Evolutionary conservation across 2,888 invertebrate genomes (phyloP).

Genomic region (Noctua fimbriata): DNA sequence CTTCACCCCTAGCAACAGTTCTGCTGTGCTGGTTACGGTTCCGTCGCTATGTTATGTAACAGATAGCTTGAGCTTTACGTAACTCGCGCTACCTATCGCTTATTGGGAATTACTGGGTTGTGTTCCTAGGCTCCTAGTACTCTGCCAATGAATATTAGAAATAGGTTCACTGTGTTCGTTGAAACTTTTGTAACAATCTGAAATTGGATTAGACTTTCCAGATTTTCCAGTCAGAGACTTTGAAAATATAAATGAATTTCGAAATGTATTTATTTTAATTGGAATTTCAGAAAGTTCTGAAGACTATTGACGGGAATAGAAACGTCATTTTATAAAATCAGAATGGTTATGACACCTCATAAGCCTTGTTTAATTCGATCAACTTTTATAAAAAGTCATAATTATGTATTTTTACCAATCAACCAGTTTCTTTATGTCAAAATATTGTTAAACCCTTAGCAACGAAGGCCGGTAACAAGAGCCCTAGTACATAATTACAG

Average conservation of each 20-base stretch:
- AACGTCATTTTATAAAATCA: background rate
- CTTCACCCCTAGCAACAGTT: background rate
- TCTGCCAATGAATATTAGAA: background rate
- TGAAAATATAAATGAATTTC: slow-evolving; percentile 4
- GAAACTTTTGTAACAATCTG: slow-evolving; percentile 8
- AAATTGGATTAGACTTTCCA: slow-evolving; percentile 13
- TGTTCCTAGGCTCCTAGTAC: slow-evolving; percentile 1
- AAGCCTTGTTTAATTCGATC: background rate
- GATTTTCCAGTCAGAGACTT: background rate
- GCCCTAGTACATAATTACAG: background rate
- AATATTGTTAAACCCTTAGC: background rate
- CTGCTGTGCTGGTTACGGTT: background rate
- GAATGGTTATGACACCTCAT: background rate
- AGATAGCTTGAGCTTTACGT: background rate
- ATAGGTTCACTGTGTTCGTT: background rate
- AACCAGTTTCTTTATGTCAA: background rate
- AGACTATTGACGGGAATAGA: background rate
- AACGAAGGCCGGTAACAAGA: background rate
- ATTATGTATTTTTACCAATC: background rate
- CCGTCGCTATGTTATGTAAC: slow-evolving; percentile 32
- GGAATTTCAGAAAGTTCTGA: slow-evolving; percentile 7
- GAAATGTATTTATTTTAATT: slow-evolving; percentile 10
- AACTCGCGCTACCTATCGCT: background rate
- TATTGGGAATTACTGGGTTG: background rate
- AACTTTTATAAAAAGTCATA: background rate